phyloP scores from a whole-genome alignment of 2,113 vertebrate genomes.

The Glaucidium brasilianum region DNA sequence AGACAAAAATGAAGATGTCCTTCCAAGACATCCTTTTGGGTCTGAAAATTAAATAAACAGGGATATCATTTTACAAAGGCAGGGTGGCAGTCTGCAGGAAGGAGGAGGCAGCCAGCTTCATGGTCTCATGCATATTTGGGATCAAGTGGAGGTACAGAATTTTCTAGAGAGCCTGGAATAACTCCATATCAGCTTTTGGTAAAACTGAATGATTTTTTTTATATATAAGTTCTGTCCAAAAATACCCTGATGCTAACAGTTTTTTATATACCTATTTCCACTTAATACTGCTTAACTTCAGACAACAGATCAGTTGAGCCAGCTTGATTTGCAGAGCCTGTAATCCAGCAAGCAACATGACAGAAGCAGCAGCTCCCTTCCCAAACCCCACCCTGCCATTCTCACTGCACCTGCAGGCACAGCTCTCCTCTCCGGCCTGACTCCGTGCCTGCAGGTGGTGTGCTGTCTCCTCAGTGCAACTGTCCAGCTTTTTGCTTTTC shows the following conservation, averaged over 20 bases:
- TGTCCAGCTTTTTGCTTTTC: not conserved
- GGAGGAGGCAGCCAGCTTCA: not conserved
- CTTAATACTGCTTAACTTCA: not conserved
- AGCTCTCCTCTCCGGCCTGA: not conserved
- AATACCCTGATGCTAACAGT: not conserved
- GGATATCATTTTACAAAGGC: not conserved
- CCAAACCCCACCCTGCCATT: not conserved
- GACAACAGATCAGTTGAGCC: not conserved
- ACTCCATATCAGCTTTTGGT: not conserved
- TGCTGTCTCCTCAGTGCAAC: not conserved
- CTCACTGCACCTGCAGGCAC: not conserved
- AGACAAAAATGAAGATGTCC: not conserved
- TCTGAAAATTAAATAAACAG: not conserved
- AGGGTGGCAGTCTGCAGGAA: accelerated
- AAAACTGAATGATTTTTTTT: not conserved
- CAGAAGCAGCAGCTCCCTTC: not conserved
- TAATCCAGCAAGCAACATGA: not conserved
- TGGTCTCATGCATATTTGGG: not conserved
- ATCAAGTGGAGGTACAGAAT: not conserved
- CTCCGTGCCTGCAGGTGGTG: not conserved
- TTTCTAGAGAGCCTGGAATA: not conserved
- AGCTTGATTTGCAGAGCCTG: not conserved
- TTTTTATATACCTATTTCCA: not conserved
- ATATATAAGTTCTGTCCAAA: not conserved
- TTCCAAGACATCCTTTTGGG: not conserved